These are phyloP conservation scores for Fistularia commersonii DNA, from an alignment of 2,797 vertebrate genomes.

Conservation along the genomic window DNA sequence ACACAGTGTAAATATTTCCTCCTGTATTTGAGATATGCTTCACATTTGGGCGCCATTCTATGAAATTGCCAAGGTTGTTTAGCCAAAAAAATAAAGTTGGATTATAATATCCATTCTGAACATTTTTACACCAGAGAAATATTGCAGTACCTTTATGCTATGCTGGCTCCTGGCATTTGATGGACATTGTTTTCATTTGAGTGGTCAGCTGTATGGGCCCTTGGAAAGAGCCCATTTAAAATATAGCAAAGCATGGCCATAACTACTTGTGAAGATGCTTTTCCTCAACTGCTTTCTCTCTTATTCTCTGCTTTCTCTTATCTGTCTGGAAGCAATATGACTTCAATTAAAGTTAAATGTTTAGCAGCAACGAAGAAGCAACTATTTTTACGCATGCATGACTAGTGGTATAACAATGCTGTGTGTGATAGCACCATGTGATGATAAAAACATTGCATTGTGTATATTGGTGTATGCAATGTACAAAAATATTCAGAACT, in stretches of 20 bases:
- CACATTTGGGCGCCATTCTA: constrained; percentile 24
- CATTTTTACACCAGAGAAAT: constrained; percentile 24
- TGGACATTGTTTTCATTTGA: constrained; percentile 45
- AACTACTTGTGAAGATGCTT: constrained; percentile 8
- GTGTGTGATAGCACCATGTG: no score
- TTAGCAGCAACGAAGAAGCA: no score
- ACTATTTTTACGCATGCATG: no score
- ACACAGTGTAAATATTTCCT: constrained; percentile 38
- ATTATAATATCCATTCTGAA: constrained; percentile 40
- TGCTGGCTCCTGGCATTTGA: constrained; percentile 38
- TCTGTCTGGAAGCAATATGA: background rate
- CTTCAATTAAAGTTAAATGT: no score
- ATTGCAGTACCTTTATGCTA: constrained; percentile 10
- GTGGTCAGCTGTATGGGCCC: constrained; percentile 35
- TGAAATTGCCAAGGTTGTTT: constrained; percentile 27
- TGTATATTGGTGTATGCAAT: no score
- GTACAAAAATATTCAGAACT: no score
- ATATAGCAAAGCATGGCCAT: constrained; percentile 19
- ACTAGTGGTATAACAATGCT: no score
- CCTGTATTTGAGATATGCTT: constrained; percentile 43
- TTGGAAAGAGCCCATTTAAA: constrained; percentile 39
- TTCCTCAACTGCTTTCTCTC: background rate
- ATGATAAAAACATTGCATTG: no score
- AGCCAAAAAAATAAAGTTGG: constrained; percentile 37
- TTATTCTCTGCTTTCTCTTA: background rate